Evolutionary conservation across 2,888 invertebrate genomes (phyloP), one percentile per base, ranked within the genome.

Genomic region (Trissoscelio sp.): DNA sequence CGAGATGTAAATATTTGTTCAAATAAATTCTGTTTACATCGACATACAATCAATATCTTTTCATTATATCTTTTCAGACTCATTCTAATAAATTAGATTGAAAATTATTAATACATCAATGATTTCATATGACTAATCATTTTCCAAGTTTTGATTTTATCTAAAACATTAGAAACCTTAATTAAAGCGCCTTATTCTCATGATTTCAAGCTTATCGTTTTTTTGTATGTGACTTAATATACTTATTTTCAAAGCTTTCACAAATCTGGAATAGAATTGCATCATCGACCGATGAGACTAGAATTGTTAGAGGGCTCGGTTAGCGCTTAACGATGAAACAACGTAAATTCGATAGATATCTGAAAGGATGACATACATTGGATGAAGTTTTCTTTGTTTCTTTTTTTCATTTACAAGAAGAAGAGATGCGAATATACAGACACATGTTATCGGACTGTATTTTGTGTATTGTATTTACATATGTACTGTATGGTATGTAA

Each of bases 311-410:
- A 66, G 31, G 18, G 58, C 18, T n/a, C 14, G 22, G 42, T 14
- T 24, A 22, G 22, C 34, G 73, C 42, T 67, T 80, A 75, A 79
- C 70, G 72, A 24, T 20, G 55, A 77, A 34, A 64, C 81, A 79
- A 84, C 79, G 74, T 82, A 83, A 81, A 84, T 83, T 80, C 78
- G 78, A 82, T 80, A 79, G 74, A 82, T 83, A 70, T 79, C 73
- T 64, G 73, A 69, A 82, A 73, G 79, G 70, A 82, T 82, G 83
- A 84, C 82, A 64, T 72, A 64, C 64, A 60, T 60, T 69, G 83
- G n/a, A 20, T 46, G 22, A 20, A 46, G 9, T 46, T 46, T 9
- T 80, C 66, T 51, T 51, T 20, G 2, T 48, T 44, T 18, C 2
- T 44, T 44, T 44, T 44, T 34, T 34, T 39, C 14, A n/a, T 39